Percentiles rank a stretch among this genome's conserved stretches.
phyloP scores from a whole-genome alignment of 1,140 invertebrate genomes.

The Popillia japonica region DNA sequence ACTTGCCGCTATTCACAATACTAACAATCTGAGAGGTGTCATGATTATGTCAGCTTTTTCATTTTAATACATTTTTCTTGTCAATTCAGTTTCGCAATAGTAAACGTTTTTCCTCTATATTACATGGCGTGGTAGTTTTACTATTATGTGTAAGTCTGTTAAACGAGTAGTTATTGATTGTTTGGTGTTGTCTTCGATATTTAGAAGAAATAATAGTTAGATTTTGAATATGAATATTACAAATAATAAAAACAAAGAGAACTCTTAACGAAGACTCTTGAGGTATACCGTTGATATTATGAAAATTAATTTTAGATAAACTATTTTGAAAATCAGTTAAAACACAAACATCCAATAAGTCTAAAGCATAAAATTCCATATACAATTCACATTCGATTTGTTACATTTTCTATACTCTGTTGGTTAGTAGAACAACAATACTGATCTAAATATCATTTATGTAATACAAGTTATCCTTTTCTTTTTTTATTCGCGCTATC shows the following conservation, averaged over 20 bases:
- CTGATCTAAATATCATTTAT: neutral
- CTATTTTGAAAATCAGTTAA: neutral
- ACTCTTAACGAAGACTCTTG: neutral
- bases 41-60: neutral
- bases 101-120: constrained; percentile 8
- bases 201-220: neutral
- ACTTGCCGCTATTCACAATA: constrained; percentile 58
- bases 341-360: constrained; percentile 1
- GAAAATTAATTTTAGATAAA: too few relatives aligned
- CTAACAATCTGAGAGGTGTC: constrained; percentile 49
- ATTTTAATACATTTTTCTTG: constrained; percentile 39
- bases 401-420: neutral
- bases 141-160: constrained; percentile 10
- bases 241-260: neutral
- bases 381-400: neutral
- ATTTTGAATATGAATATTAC: neutral
- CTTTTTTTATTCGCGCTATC: neutral
- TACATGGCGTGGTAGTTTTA: constrained; percentile 21
- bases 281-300: too few relatives aligned
- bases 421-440: neutral
- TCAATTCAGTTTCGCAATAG: constrained; percentile 42
- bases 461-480: constrained; percentile 8
- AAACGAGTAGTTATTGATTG: constrained; percentile 38
- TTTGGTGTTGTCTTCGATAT: constrained; percentile 14
- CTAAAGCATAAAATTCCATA: neutral